A percentile compares a stretch with the other conserved stretches of the same genome.
phyloP scores from a whole-genome alignment of 2,797 vertebrate genomes.

The Smutsia gigantea region DNA sequence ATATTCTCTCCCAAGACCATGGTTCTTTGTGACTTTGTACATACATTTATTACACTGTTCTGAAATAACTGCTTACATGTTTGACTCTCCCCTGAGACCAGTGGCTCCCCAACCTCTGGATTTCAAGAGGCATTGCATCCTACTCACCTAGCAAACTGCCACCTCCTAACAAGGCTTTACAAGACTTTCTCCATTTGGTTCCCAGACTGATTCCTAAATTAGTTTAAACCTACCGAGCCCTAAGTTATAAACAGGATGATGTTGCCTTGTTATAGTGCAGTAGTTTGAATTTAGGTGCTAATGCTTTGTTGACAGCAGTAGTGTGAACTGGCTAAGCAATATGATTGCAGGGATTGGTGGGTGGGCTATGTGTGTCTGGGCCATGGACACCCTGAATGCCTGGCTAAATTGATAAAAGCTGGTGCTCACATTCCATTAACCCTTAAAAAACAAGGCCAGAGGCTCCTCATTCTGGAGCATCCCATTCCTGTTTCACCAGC shows the following conservation, averaged over 20 bases:
- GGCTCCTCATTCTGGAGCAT: background rate
- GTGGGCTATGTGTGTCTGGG: background rate
- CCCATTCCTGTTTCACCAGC: background rate
- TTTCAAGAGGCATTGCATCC: background rate
- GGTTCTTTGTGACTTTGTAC: background rate
- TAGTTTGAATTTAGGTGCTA: constrained; percentile 25
- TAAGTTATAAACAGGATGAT: background rate
- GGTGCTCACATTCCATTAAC: background rate
- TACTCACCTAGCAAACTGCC: background rate
- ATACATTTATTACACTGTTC: background rate
- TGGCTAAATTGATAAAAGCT: constrained; percentile 54
- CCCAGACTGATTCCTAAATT: background rate
- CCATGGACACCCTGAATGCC: constrained; percentile 8
- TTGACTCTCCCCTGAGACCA: background rate
- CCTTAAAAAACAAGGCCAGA: background rate
- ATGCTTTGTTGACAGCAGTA: background rate
- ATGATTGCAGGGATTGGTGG: constrained; percentile 9
- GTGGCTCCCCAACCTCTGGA: background rate
- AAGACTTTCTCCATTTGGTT: background rate
- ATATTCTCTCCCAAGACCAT: background rate
- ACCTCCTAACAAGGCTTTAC: background rate
- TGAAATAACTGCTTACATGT: background rate
- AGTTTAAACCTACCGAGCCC: constrained; percentile 3
- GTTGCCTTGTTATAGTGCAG: background rate
- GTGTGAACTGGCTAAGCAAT: background rate